Evolutionary conservation across 2,888 invertebrate species (phyloP).

Genomic region (Abrostola tripartita): DNA sequence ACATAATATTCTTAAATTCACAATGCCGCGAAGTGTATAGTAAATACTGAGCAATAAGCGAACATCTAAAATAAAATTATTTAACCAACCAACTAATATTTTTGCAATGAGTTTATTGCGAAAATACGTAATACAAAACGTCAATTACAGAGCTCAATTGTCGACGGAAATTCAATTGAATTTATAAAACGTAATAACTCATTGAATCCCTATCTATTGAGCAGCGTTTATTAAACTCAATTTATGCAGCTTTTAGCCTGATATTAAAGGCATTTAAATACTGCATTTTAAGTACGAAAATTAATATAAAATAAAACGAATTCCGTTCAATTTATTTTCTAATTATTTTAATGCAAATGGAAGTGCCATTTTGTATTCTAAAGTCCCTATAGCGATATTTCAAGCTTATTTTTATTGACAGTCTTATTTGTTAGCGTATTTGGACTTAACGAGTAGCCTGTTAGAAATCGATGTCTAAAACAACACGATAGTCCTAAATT

Average conservation of each 20-base stretch:
- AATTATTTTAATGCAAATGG: slow-evolving; percentile 33
- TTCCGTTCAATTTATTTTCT: slow-evolving; percentile 12
- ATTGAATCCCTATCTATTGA: slow-evolving; percentile 15
- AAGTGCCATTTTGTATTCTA: neutral
- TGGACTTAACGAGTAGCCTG: neutral
- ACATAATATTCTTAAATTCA: too few species aligned
- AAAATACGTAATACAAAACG: slow-evolving; percentile 21
- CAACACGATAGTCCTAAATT: neutral
- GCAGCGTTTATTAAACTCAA: slow-evolving; percentile 6
- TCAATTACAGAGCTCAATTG: slow-evolving; percentile 6
- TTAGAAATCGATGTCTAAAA: neutral
- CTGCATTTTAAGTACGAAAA: slow-evolving; percentile 13
- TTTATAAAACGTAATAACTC: slow-evolving; percentile 28
- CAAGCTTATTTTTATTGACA: neutral
- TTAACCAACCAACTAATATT: slow-evolving; percentile 10
- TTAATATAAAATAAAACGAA: slow-evolving; percentile 7
- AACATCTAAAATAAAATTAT: slow-evolving; percentile 6
- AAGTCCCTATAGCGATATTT: neutral
- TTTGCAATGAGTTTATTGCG: slow-evolving; percentile 2
- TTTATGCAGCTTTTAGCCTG: slow-evolving; percentile 17
- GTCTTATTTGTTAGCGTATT: neutral
- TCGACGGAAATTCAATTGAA: slow-evolving; percentile 27
- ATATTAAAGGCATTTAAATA: slow-evolving; percentile 35
- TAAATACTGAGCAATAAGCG: too few species aligned
- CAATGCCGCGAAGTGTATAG: too few species aligned